A percentile compares a stretch with the other conserved stretches of the same genome.
These are phyloP conservation scores for Bombus difficillimus DNA, from an alignment of 1,140 invertebrate species.

Conservation along the genomic window DNA sequence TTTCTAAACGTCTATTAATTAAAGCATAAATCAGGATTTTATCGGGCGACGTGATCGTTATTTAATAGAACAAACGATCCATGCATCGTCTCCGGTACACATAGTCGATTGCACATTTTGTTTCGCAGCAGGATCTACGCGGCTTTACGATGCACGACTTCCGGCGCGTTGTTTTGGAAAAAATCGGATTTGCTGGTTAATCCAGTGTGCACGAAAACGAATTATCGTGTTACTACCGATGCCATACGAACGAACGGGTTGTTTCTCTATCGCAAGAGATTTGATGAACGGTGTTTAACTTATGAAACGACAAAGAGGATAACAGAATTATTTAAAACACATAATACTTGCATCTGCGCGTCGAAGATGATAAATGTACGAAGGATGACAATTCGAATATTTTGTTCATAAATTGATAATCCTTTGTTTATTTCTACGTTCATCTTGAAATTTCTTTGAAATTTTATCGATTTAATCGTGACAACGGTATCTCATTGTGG, in stretches of 20 bases:
- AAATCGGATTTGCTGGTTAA: constrained; percentile 65
- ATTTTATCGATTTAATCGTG: too few relatives aligned
- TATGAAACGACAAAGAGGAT: not conserved
- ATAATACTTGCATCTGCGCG: not conserved
- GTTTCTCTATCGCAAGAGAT: not conserved
- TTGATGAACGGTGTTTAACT: constrained; percentile 21
- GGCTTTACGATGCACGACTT: constrained; percentile 53
- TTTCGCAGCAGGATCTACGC: constrained; percentile 39
- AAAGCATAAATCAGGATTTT: constrained; percentile 34
- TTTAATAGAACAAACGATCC: constrained; percentile 44
- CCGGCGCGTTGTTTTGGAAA: constrained; percentile 62
- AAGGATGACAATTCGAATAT: too few relatives aligned
- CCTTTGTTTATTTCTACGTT: too few relatives aligned
- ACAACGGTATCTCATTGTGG: too few relatives aligned
- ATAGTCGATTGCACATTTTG: constrained; percentile 58
- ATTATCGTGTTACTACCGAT: constrained; percentile 59
- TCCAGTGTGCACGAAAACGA: constrained; percentile 55
- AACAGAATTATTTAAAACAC: not conserved
- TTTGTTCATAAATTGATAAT: too few relatives aligned
- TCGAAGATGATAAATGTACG: too few relatives aligned
- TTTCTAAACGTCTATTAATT: constrained; percentile 22
- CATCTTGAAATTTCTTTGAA: too few relatives aligned
- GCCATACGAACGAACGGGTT: not conserved
- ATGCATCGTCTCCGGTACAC: constrained; percentile 23
- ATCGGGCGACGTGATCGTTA: constrained; percentile 2